Conservation (phyloP, 2,113 vertebrate species). For the Cynocephalus volans region DNA sequence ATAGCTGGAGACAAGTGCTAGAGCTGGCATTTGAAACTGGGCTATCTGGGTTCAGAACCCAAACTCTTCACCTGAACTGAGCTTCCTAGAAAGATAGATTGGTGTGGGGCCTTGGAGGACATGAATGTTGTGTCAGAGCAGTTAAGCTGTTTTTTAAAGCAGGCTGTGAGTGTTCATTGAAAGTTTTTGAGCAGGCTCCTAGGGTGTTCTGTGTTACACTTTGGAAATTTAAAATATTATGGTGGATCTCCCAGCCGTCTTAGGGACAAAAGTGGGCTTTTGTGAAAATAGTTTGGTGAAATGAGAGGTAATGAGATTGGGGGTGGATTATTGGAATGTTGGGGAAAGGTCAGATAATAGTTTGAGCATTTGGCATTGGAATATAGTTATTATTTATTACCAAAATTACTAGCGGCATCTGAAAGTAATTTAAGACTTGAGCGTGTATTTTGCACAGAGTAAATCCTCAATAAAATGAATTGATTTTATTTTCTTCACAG, state of each 20-base stretch:
- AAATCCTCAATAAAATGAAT: background rate
- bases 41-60: background rate
- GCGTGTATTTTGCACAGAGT: background rate
- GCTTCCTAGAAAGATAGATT: background rate
- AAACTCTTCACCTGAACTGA: background rate
- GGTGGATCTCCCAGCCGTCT: background rate
- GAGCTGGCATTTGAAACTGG: background rate
- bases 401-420: background rate
- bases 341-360: background rate
- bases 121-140: background rate
- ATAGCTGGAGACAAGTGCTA: background rate
- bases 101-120: background rate
- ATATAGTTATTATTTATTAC: background rate
- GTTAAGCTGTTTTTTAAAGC: background rate
- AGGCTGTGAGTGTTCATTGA: background rate
- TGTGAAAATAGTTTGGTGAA: background rate
- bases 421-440: background rate
- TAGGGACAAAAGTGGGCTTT: background rate
- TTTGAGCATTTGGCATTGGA: background rate
- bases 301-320: background rate
- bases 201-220: background rate
- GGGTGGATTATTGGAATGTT: background rate
- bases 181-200: background rate
- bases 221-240: conserved; percentile 6
- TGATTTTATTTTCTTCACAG: conserved; percentile 4